phyloP scores from a whole-genome alignment of 2,888 invertebrate genomes.

The Lottia scabra region DNA sequence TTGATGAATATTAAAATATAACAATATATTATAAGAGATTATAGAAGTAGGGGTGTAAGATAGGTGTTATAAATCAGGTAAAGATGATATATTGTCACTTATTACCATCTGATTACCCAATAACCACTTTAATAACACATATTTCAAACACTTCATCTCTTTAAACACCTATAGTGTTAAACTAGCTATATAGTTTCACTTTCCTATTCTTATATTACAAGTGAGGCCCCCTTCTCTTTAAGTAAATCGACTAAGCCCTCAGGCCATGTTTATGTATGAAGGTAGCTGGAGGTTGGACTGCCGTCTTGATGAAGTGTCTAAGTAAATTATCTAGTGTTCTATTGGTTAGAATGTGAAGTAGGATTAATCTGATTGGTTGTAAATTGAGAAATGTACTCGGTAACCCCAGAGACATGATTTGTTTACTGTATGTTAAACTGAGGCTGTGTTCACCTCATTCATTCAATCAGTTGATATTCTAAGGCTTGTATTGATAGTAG shows the following conservation, averaged over 20 bases:
- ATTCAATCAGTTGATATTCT: neutral
- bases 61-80: too few relatives aligned
- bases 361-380: slow-evolving; percentile 45
- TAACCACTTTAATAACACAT: too few relatives aligned
- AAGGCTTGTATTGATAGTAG: slow-evolving; percentile 4
- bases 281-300: neutral
- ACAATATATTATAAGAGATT: too few relatives aligned
- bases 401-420: slow-evolving; percentile 52
- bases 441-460: slow-evolving; percentile 2
- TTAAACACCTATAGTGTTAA: too few relatives aligned
- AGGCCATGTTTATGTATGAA: slow-evolving; percentile 6
- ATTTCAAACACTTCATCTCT: too few relatives aligned
- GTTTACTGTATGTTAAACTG: slow-evolving; percentile 30
- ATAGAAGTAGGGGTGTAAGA: too few relatives aligned
- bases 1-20: too few relatives aligned
- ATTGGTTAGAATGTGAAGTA: neutral
- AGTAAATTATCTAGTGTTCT: neutral
- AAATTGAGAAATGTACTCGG: slow-evolving; percentile 46
- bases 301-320: neutral
- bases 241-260: neutral
- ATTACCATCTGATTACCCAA: too few relatives aligned
- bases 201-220: too few relatives aligned
- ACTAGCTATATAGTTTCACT: too few relatives aligned
- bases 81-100: too few relatives aligned
- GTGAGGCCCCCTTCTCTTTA: neutral